Evolutionary conservation across 30 jellyfish, hydroid and myxozoan genomes (phyloP).

Genomic region (Aurelia sp.): DNA sequence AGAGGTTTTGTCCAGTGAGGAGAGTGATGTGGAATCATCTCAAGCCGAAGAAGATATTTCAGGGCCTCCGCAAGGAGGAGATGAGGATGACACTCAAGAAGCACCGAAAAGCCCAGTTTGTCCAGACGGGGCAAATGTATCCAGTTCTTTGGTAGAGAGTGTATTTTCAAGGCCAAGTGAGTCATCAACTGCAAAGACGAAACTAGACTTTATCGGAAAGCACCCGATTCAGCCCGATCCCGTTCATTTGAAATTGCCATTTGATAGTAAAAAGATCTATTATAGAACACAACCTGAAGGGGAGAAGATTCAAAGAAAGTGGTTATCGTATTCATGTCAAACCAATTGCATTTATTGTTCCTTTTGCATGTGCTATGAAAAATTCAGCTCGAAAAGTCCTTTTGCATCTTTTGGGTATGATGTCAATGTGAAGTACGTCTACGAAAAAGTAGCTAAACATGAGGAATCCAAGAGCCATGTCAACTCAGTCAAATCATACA

Average conservation of each 20-base stretch:
- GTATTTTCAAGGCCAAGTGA: slow-evolving; percentile 12
- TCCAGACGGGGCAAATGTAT: slow-evolving; percentile 14
- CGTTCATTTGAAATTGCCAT: not conserved
- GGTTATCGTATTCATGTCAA: too few species aligned
- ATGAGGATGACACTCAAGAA: slow-evolving; percentile 4
- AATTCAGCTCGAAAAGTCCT: too few species aligned
- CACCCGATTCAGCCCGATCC: slow-evolving; percentile 33
- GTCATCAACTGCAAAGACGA: slow-evolving; percentile 2
- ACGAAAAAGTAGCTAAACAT: too few species aligned
- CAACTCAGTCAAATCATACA: too few species aligned
- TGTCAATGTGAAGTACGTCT: too few species aligned
- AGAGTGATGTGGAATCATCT: slow-evolving; percentile 16
- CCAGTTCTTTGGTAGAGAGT: slow-evolving; percentile 17
- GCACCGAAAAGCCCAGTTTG: slow-evolving; percentile 10
- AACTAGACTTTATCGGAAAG: not conserved
- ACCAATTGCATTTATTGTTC: too few species aligned
- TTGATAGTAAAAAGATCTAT: slow-evolving; percentile 22
- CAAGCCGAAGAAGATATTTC: slow-evolving; percentile 15
- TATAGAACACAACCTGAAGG: slow-evolving; percentile 48
- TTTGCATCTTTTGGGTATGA: too few species aligned
- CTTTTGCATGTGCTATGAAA: too few species aligned
- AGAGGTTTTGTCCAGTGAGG: not conserved
- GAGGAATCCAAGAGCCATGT: too few species aligned
- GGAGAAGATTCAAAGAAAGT: slow-evolving; percentile 5
- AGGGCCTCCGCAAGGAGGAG: not conserved